These are phyloP conservation scores for Hybos culiciformis DNA, from an alignment of 2,888 invertebrate species.

Conservation along the genomic window DNA sequence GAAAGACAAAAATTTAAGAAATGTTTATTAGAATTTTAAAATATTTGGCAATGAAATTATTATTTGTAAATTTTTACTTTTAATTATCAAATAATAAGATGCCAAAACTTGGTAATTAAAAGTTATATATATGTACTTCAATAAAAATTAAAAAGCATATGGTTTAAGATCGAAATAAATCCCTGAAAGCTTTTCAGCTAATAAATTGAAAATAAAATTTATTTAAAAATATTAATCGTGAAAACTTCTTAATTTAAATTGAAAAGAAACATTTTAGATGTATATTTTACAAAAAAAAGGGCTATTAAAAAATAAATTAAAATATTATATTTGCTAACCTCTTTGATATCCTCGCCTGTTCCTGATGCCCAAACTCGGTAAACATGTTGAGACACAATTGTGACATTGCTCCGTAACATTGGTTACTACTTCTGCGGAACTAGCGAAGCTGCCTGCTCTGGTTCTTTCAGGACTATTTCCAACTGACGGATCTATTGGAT, in stretches of 20 bases:
- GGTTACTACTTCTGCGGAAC: constrained; percentile 3
- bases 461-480: not conserved
- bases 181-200: too few relatives aligned
- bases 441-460: not conserved
- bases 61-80: not conserved
- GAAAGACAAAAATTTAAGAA: not conserved
- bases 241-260: too few relatives aligned
- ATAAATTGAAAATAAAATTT: too few relatives aligned
- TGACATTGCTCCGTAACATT: constrained; percentile 17
- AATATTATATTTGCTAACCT: constrained; percentile 10
- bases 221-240: too few relatives aligned
- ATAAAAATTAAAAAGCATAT: too few relatives aligned
- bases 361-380: constrained; percentile 14
- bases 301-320: constrained; percentile 4
- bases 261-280: too few relatives aligned
- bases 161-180: too few relatives aligned
- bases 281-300: too few relatives aligned
- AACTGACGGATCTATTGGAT: constrained; percentile 13
- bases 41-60: not conserved
- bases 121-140: not conserved
- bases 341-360: constrained; percentile 8
- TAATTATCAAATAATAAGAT: not conserved
- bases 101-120: not conserved
- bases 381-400: constrained; percentile 16
- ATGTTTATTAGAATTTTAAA: not conserved